Evolutionary conservation across 2,113 vertebrate species (phyloP).

Genomic region (Plestiodon gilberti): DNA sequence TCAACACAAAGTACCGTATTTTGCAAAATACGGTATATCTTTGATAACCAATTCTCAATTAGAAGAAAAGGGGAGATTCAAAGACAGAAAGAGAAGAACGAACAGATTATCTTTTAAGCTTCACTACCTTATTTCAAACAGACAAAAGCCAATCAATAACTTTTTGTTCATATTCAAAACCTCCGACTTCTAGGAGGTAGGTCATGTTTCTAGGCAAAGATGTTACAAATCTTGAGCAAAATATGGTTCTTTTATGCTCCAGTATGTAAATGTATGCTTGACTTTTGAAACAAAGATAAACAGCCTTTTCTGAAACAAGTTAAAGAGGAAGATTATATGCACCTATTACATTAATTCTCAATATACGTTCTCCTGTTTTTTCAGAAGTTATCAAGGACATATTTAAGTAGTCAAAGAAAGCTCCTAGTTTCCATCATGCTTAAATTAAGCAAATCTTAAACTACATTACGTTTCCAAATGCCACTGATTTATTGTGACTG

Average conservation of each 20-base stretch:
- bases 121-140: not conserved
- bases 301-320: not conserved
- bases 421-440: not conserved
- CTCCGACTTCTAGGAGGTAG: not conserved
- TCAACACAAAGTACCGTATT: not conserved
- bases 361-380: not conserved
- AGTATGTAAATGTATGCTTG: accelerated
- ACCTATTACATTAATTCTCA: not conserved
- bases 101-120: not conserved
- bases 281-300: slow-evolving; percentile 6
- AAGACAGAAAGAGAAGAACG: not conserved
- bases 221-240: accelerated
- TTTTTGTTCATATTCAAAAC: not conserved
- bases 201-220: accelerated
- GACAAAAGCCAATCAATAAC: not conserved
- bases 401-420: not conserved
- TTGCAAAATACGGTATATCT: slow-evolving; percentile 15
- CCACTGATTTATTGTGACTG: slow-evolving; percentile 5
- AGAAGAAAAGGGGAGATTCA: not conserved
- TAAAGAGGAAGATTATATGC: not conserved
- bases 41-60: not conserved
- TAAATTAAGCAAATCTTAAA: not conserved
- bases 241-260: not conserved
- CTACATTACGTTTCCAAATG: not conserved
- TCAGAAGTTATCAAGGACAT: not conserved